A percentile compares a stretch with the other conserved stretches of the same genome.
Conservation (phyloP, 2,113 vertebrate genomes). For the Mesoclemmys tuberculata region DNA sequence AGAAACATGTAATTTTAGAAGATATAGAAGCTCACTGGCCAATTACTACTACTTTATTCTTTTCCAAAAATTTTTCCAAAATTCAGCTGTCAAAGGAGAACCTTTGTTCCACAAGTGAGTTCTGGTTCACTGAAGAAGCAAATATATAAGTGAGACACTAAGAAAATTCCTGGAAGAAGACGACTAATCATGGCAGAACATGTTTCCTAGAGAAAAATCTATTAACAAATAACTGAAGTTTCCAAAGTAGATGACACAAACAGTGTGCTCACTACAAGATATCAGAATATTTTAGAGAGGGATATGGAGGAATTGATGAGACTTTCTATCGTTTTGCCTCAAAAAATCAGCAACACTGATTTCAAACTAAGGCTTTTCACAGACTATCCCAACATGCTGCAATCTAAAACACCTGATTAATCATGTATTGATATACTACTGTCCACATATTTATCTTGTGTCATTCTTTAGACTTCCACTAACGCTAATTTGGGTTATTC, state of each 20-base stretch:
- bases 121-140: neutral
- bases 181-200: neutral
- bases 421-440: neutral
- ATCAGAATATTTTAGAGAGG: neutral
- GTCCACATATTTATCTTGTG: neutral
- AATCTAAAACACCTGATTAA: neutral
- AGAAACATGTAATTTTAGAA: neutral
- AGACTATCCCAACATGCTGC: neutral
- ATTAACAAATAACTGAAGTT: neutral
- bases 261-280: neutral
- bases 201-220: neutral
- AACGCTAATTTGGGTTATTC: neutral
- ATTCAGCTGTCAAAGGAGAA: neutral
- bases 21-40: accelerated
- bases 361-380: neutral
- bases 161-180: neutral
- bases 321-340: neutral
- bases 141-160: neutral
- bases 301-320: neutral
- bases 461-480: neutral
- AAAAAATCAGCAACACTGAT: accelerated
- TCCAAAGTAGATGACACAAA: neutral
- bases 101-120: neutral
- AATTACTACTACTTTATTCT: neutral
- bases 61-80: neutral